These are phyloP conservation scores for Sphenodon punctatus DNA, from an alignment of 2,797 vertebrate genomes.

Conservation along the genomic window DNA sequence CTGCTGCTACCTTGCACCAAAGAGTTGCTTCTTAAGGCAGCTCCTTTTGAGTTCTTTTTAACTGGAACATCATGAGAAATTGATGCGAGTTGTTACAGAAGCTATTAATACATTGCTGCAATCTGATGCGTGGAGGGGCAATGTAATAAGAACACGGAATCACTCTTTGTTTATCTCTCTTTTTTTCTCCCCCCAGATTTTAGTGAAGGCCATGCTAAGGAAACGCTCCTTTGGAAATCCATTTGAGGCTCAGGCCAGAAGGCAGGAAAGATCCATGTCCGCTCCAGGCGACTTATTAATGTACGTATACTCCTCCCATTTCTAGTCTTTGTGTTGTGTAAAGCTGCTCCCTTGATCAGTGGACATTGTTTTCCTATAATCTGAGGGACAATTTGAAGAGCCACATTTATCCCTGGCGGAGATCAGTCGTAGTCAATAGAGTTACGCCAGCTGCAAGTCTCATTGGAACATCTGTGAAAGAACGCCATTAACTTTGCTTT, in stretches of 20 bases:
- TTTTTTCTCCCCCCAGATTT: slow-evolving; percentile 79
- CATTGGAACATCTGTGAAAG: no score
- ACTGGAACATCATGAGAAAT: not conserved
- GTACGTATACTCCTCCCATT: slow-evolving; percentile 77
- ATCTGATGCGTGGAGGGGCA: not conserved
- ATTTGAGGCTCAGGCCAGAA: slow-evolving; percentile 83
- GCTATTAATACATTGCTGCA: not conserved
- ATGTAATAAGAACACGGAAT: not conserved
- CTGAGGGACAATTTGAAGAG: not conserved
- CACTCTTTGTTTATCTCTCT: not conserved
- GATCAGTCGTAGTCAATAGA: not conserved
- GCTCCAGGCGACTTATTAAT: slow-evolving; percentile 89
- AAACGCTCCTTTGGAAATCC: slow-evolving; percentile 97
- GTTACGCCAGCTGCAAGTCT: not conserved
- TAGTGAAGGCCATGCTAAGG: slow-evolving; percentile 96
- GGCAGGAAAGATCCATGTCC: slow-evolving; percentile 91
- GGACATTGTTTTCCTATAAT: not conserved
- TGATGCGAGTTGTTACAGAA: not conserved
- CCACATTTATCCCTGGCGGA: no score
- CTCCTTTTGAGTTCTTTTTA: no score
- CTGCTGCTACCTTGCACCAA: no score
- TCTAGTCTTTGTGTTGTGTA: not conserved
- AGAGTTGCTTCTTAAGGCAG: no score
- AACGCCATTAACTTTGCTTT: no score
- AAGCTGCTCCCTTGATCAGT: not conserved